These are phyloP conservation scores for Actinia equina DNA, from an alignment of 64 coral and sea anemone genomes.

Conservation along the genomic window DNA sequence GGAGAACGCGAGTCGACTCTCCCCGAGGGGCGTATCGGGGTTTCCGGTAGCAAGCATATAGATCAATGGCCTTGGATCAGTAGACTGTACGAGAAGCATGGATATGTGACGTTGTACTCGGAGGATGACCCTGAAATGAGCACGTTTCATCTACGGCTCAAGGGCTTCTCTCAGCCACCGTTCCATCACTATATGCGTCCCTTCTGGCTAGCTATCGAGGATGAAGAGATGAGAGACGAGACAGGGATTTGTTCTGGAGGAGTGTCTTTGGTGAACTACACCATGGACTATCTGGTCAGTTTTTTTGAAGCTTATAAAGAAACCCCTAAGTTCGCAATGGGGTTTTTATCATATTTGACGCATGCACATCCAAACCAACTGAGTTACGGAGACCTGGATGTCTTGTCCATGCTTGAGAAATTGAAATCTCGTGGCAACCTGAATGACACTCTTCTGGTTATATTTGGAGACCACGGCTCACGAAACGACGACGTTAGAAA, in stretches of 20 bases:
- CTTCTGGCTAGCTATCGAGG: constrained; percentile 78
- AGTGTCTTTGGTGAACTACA: constrained; percentile 71
- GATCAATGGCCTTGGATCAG: constrained; percentile 50
- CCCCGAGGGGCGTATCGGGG: constrained; percentile 61
- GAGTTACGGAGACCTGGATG: constrained; percentile 73
- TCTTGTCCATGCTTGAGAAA: constrained; percentile 48
- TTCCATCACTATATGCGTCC: constrained; percentile 73
- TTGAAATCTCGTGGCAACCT: constrained; percentile 52
- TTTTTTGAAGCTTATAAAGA: constrained; percentile 63
- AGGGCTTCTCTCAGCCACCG: constrained; percentile 38
- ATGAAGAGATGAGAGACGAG: constrained; percentile 45
- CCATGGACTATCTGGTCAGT: constrained; percentile 71
- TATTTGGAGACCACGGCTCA: constrained; percentile 86
- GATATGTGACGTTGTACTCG: constrained; percentile 62
- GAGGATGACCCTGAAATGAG: constrained; percentile 79
- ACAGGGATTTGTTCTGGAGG: constrained; percentile 68
- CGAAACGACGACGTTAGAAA: constrained; percentile 74
- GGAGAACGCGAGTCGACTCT: constrained; percentile 39
- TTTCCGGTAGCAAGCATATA: constrained; percentile 18
- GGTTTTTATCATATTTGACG: constrained; percentile 62
- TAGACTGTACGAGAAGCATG: constrained; percentile 45
- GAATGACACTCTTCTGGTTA: constrained; percentile 68
- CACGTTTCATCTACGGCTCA: constrained; percentile 72
- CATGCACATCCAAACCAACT: constrained; percentile 72
- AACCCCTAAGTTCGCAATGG: constrained; percentile 71